Base-by-base conservation (phyloP, 2,888 invertebrate genomes). In the Reticulitermes lucifugus region DNA sequence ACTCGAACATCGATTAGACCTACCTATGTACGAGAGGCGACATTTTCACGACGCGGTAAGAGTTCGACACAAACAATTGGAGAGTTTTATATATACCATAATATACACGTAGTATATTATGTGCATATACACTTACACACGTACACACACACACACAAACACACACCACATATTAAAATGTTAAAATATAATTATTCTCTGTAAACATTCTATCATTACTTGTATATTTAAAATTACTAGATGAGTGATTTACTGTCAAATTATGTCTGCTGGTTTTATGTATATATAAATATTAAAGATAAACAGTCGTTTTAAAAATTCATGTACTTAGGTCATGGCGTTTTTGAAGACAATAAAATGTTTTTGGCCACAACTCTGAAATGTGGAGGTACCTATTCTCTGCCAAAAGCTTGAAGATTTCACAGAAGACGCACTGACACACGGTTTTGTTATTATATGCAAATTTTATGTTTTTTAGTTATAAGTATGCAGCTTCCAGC, bases 401-500 rank as follows among this genome's bases (percentile, higher is more conserved):
- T 87, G 87, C 85, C 87, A 87, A 87, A 86, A 84, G 87, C 87
- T 87, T 86, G 87, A 87, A 86, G 84, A 85, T 83, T 84, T 80
- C 81, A 86, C 84, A 85, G 77, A 59, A 85, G 65, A n/a, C 65
- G 12, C n/a, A 10, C n/a, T 25, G 25, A n/a, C n/a, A 12, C n/a
- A 65, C 5, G 25, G 6, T 65, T 25, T 65, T n/a, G 65, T 25
- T 9, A 65, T 9, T 7, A 65, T 18, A 2, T 22, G 65, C 65
- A n/a, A n/a, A 65, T 65, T 25, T 14, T 65, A n/a, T 65, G 9
- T 21, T 73, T 73, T 73, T 46, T 77, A 51, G 46, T 77, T n/a
- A 46, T 41, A 1, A 35, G 43, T 43, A 12, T 60, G 14, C 65
- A 89, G 89, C 93, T 94, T 94, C 94, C 92, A 94, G 94, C 93